These are phyloP conservation scores for Aphis craccivora DNA, from an alignment of 1,140 invertebrate species.

Conservation along the genomic window DNA sequence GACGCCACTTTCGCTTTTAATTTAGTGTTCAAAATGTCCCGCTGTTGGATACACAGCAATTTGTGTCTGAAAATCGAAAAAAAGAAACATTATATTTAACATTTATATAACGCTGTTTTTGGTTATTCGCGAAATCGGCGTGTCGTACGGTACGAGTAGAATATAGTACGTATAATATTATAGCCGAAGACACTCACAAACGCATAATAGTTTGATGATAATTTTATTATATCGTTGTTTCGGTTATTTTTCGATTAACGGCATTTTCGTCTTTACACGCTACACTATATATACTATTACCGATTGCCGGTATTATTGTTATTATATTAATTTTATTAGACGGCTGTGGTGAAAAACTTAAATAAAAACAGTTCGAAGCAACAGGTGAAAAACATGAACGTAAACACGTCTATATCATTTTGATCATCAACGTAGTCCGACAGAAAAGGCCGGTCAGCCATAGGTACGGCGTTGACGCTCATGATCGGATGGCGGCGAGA, in stretches of 20 bases:
- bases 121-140: not conserved
- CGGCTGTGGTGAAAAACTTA: conserved; percentile 58
- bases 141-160: too few relatives aligned
- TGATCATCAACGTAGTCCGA: conserved; percentile 32
- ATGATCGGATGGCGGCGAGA: conserved; percentile 1
- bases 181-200: not conserved
- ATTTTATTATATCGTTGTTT: not conserved
- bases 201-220: not conserved
- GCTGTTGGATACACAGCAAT: not conserved
- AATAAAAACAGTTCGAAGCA: conserved; percentile 61
- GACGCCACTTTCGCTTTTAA: conserved; percentile 50
- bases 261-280: not conserved
- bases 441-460: conserved; percentile 29
- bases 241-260: not conserved
- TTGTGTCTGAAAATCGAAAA: conserved; percentile 26
- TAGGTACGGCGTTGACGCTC: conserved; percentile 40
- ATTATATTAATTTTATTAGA: not conserved
- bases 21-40: conserved; percentile 36
- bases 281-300: not conserved
- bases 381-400: conserved; percentile 61
- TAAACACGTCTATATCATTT: conserved; percentile 61
- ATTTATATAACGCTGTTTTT: not conserved
- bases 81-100: not conserved
- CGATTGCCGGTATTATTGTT: not conserved
- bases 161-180: not conserved